Evolutionary conservation across 2,888 invertebrate genomes (phyloP), one percentile per base, ranked within the genome.

Genomic region (Habrosyne pyritoides): DNA sequence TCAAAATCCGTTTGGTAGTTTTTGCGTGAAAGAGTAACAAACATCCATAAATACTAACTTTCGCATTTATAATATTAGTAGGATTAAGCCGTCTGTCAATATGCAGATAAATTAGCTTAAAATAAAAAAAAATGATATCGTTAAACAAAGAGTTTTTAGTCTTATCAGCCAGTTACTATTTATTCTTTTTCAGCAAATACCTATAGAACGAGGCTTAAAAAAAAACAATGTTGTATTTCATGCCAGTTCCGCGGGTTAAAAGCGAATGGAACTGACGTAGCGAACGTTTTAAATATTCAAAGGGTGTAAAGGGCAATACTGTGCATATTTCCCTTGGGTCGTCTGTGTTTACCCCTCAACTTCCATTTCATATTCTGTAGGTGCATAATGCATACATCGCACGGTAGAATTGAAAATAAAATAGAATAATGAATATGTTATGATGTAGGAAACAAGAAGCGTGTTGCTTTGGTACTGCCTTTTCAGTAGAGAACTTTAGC

Each of bases 221-320:
- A 49, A 48, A 21, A 36, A 30, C 22, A 49, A 49, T 57, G 63
- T 64, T 64, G 62, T 69, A 70, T 71, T 69, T 60, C 59, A 57
- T 50, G 53, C 57, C 60, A 66, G 67, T 54, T 52, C 46, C 52
- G 50, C 52, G n/a, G 42, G 73, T 69, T 67, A 69, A 42, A 53
- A 66, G 73, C 72, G 73, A 77, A 74, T 77, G 75, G 80, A 77
- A 76, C 75, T 74, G 75, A 73, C 79, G 71, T 65, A 5, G 64
- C 62, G 58, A 69, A 75, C 74, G 77, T 69, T 84, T 90, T 86
- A 91, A 91, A 90, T 90, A 91, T 91, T 91, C 87, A 91, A 82
- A 82, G 87, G 84, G 91, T 88, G 83, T 89, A 91, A 91, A 91
- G 91, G 91, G 91, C 91, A 90, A 84, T 79, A 77, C 73, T 75